Conservation (phyloP, 2,797 vertebrate genomes). For the Pygocentrus nattereri region DNA sequence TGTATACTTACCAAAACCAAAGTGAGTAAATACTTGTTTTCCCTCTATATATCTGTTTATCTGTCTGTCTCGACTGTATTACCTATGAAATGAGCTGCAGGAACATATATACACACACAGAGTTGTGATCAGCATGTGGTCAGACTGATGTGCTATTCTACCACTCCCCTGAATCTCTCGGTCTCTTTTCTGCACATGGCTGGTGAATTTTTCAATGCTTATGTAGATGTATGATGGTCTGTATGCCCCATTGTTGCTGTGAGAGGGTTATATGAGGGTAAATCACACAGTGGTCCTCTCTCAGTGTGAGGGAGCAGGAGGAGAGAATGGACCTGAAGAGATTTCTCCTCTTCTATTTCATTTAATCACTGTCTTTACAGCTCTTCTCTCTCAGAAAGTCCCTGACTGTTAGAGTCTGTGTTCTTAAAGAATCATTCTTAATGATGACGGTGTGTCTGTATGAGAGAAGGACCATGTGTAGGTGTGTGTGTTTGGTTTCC, state of each 20-base stretch:
- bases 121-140: neutral
- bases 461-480: neutral
- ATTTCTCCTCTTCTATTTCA: neutral
- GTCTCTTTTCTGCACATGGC: neutral
- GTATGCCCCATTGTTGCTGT: neutral
- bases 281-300: neutral
- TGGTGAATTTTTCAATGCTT: constrained; percentile 5
- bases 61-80: too few relatives aligned
- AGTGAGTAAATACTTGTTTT: too few relatives aligned
- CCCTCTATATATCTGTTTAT: neutral
- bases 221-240: neutral
- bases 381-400: neutral
- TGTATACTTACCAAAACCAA: too few relatives aligned
- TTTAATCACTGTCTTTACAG: neutral
- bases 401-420: too few relatives aligned
- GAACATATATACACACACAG: neutral
- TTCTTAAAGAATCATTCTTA: neutral
- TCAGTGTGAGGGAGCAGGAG: neutral
- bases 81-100: constrained; percentile 30
- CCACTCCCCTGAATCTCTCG: neutral
- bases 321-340: neutral
- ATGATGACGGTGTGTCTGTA: neutral
- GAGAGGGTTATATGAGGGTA: neutral
- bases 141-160: neutral
- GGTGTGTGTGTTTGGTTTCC: neutral